Percentiles rank a stretch among this genome's conserved stretches.
These are phyloP conservation scores for Ictalurus punctatus DNA, from an alignment of 2,113 vertebrate species.

Conservation along the genomic window DNA sequence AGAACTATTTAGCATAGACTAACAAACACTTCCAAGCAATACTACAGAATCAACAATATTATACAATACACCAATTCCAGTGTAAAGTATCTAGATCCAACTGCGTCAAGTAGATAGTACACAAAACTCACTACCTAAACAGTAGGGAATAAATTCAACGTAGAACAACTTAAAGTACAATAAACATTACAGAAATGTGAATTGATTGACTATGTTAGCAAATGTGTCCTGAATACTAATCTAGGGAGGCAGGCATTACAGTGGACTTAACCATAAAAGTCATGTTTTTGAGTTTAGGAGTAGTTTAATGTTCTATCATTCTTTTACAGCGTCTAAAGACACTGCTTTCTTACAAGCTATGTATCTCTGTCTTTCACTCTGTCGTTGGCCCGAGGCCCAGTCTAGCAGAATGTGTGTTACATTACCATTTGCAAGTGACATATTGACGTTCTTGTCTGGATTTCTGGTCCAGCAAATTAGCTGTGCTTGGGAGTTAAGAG, in stretches of 20 bases:
- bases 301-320: background rate
- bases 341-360: constrained; percentile 31
- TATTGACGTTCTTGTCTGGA: constrained; percentile 49
- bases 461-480: constrained; percentile 41
- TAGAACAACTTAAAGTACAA: no score
- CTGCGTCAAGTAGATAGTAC: no score
- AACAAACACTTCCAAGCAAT: no score
- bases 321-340: background rate
- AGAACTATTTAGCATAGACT: no score
- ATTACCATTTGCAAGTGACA: constrained; percentile 47
- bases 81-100: no score
- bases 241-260: background rate
- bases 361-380: constrained; percentile 28
- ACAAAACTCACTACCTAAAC: no score
- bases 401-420: constrained; percentile 43
- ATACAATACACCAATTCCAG: no score
- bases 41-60: no score
- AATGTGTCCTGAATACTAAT: background rate
- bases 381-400: constrained; percentile 41
- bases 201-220: background rate
- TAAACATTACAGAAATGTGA: background rate
- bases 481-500: constrained; percentile 31
- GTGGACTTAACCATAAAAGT: background rate
- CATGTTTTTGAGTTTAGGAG: background rate
- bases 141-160: no score